A percentile compares a stretch with the other conserved stretches of the same genome.
These are phyloP conservation scores for Molanna angustata DNA, from an alignment of 2,888 invertebrate species.

Conservation along the genomic window DNA sequence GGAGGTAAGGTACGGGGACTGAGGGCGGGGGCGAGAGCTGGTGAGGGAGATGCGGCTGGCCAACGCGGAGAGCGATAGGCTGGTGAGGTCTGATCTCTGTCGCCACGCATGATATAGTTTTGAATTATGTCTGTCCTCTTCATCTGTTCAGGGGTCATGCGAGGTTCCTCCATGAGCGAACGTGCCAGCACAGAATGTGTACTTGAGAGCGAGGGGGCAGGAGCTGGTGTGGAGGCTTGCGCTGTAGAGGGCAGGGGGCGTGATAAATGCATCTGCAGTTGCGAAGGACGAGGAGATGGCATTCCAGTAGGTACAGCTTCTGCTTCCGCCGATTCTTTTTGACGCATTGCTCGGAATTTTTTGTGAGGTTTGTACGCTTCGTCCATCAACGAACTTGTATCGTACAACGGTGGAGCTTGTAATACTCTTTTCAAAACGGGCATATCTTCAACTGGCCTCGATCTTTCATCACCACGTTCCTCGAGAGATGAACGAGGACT, in stretches of 20 bases:
- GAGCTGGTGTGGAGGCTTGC: constrained; percentile 69
- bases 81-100: constrained; percentile 55
- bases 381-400: constrained; percentile 88
- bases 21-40: constrained; percentile 52
- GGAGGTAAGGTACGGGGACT: constrained; percentile 45
- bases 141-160: constrained; percentile 90
- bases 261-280: constrained; percentile 53
- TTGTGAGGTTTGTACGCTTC: constrained; percentile 95
- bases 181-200: constrained; percentile 88
- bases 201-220: constrained; percentile 70
- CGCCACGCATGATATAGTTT: constrained; percentile 84
- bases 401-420: constrained; percentile 88
- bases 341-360: constrained; percentile 83
- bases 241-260: constrained; percentile 57
- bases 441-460: constrained; percentile 76
- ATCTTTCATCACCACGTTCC: constrained; percentile 66
- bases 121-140: constrained; percentile 91
- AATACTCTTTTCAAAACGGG: constrained; percentile 89
- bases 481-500: constrained; percentile 82
- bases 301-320: constrained; percentile 51
- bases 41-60: constrained; percentile 46
- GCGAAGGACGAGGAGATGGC: constrained; percentile 36
- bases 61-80: constrained; percentile 46
- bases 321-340: constrained; percentile 77
- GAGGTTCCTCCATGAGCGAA: constrained; percentile 88